phyloP scores from a whole-genome alignment of 2,113 vertebrate species.

The Grammomys dolichurus region DNA sequence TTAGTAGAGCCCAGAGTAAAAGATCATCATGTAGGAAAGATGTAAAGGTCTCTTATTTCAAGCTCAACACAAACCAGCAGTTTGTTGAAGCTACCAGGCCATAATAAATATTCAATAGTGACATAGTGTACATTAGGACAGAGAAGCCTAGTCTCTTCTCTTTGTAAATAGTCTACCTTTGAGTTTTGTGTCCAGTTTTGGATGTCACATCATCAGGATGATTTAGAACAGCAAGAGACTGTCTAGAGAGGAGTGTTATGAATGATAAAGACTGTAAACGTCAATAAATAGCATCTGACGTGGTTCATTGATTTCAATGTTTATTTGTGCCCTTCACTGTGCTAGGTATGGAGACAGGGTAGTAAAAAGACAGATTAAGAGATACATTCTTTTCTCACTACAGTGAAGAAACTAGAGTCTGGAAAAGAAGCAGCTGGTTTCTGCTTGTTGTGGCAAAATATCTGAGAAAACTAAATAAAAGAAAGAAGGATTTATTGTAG shows the following conservation, averaged over 20 bases:
- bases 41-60: conserved; percentile 54
- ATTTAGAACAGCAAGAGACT: conserved; percentile 46
- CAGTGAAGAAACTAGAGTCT: conserved; percentile 52
- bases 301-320: neutral
- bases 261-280: neutral
- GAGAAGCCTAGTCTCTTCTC: neutral
- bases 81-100: conserved; percentile 19
- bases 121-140: neutral
- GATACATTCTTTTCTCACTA: neutral
- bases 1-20: conserved; percentile 36
- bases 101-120: conserved; percentile 5
- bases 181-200: conserved; percentile 60
- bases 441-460: neutral
- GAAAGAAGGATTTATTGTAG: neutral
- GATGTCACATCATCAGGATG: neutral
- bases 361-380: neutral
- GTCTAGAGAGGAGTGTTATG: neutral
- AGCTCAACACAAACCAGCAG: neutral
- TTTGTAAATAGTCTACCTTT: neutral
- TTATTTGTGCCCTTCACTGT: neutral
- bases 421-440: conserved; percentile 16
- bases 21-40: conserved; percentile 38
- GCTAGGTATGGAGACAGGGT: neutral
- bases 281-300: neutral
- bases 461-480: neutral